Evolutionary conservation across 2,113 vertebrate species (phyloP).

Genomic region (Bubalus kerabau): DNA sequence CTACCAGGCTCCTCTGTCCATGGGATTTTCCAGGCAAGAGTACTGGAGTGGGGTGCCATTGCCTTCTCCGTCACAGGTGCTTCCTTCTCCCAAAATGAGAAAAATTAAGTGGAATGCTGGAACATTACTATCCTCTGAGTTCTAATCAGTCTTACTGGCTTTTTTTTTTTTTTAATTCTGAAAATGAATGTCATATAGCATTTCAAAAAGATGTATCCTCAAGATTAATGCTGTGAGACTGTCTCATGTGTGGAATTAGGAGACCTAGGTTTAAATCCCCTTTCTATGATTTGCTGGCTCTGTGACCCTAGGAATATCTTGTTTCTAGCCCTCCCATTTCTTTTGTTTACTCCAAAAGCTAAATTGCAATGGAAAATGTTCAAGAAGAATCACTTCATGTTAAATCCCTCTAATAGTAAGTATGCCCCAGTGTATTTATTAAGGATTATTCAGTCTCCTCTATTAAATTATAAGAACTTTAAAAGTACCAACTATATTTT

Average conservation of each 20-base stretch:
- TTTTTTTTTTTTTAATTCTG: background rate
- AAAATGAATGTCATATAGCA: background rate
- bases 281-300: background rate
- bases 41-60: too few species aligned
- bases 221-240: background rate
- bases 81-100: background rate
- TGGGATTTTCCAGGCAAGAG: too few species aligned
- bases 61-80: background rate
- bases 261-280: background rate
- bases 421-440: background rate
- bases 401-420: background rate
- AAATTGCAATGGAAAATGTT: background rate
- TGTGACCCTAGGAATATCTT: background rate
- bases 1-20: too few species aligned
- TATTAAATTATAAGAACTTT: constrained; percentile 14
- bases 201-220: background rate
- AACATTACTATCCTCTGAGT: background rate
- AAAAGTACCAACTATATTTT: background rate
- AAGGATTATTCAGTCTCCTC: background rate
- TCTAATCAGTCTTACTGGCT: background rate
- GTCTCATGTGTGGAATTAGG: background rate
- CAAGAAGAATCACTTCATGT: background rate
- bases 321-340: background rate
- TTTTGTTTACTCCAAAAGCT: background rate
- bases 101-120: background rate